Evolutionary conservation across 30 jellyfish, hydroid and myxozoan species (phyloP).

Genomic region (Catostylus mosaicus): DNA sequence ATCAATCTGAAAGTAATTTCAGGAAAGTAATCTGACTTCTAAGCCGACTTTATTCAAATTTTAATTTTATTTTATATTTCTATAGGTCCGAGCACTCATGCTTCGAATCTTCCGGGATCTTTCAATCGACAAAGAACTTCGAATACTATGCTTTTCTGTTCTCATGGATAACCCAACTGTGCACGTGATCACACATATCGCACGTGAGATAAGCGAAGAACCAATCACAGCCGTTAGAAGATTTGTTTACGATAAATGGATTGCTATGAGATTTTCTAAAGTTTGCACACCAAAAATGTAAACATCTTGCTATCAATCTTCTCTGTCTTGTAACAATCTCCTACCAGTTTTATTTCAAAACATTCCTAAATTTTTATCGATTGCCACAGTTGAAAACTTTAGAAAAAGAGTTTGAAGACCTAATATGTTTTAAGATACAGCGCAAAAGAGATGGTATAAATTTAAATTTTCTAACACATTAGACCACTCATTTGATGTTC

Average conservation of each 20-base stretch:
- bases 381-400: too few relatives aligned
- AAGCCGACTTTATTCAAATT: neutral
- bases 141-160: conserved; percentile 56
- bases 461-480: too few relatives aligned
- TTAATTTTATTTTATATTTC: neutral
- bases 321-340: too few relatives aligned
- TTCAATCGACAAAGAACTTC: conserved; percentile 56
- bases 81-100: conserved; percentile 50
- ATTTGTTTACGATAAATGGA: conserved; percentile 59
- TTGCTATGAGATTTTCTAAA: conserved; percentile 44
- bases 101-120: conserved; percentile 56
- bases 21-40: neutral
- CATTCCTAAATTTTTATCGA: neutral
- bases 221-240: conserved; percentile 46
- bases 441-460: too few relatives aligned
- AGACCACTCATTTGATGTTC: too few relatives aligned
- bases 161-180: conserved; percentile 74
- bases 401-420: too few relatives aligned
- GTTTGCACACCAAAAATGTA: conserved; percentile 30
- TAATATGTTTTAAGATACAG: too few relatives aligned
- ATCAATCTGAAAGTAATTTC: neutral
- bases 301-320: too few relatives aligned
- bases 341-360: neutral
- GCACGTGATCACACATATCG: conserved; percentile 42
- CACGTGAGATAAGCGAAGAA: conserved; percentile 32